Percentiles rank a stretch among this genome's conserved stretches.
phyloP scores from a whole-genome alignment of 1,140 invertebrate genomes.

The Drosophila pruinosa region DNA sequence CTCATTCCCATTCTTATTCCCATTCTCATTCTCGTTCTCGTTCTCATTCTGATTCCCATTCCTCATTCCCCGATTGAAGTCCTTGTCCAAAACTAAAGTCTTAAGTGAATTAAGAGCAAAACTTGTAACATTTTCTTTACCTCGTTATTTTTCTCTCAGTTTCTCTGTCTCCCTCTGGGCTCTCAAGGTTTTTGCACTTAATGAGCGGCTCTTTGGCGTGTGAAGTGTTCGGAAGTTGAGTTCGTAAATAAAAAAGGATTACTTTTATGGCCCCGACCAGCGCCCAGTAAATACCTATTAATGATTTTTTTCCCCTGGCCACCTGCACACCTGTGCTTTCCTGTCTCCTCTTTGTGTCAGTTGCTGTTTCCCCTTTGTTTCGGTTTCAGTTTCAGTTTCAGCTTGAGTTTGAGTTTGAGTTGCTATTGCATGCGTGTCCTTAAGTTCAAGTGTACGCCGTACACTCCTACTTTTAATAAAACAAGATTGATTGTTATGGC shows the following conservation, averaged over 20 bases:
- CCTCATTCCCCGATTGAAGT: not conserved
- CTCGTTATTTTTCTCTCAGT: conserved; percentile 19
- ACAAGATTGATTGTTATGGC: conserved; percentile 71
- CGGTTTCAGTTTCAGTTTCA: conserved; percentile 9
- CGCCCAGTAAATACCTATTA: conserved; percentile 44
- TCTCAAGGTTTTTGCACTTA: conserved; percentile 67
- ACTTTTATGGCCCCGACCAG: conserved; percentile 50
- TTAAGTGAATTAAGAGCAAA: conserved; percentile 78
- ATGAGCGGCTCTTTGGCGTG: conserved; percentile 53
- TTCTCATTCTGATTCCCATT: not conserved
- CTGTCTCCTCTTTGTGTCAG: not conserved
- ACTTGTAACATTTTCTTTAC: conserved; percentile 74
- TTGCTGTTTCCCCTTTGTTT: not conserved
- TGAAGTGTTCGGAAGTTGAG: conserved; percentile 58
- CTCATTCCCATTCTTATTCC: not conserved
- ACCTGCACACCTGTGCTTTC: conserved; percentile 27
- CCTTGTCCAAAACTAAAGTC: conserved; percentile 56
- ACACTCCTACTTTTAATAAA: conserved; percentile 45
- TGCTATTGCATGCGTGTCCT: not conserved
- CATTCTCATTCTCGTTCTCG: not conserved
- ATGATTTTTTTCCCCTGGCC: conserved; percentile 32
- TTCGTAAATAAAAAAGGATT: conserved; percentile 77
- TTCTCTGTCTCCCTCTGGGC: not conserved
- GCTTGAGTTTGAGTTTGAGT: not conserved
- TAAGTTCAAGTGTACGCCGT: conserved; percentile 30